These are phyloP conservation scores for Mystacornis crossleyi DNA, from an alignment of 2,113 vertebrate genomes.

Conservation along the genomic window DNA sequence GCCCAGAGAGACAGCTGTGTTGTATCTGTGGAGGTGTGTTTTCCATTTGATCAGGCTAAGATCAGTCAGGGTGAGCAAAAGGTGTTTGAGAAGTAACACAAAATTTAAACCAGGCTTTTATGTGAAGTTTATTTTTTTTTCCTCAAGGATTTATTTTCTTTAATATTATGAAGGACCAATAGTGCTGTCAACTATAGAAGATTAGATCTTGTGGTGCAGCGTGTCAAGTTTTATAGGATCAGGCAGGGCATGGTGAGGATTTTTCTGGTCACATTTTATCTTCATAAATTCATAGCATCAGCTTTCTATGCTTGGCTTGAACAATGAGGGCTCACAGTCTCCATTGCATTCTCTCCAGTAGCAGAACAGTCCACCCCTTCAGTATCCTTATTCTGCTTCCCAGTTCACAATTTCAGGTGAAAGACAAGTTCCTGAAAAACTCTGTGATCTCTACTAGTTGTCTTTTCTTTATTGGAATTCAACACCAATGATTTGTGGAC, in stretches of 20 bases:
- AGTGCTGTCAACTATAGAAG: neutral
- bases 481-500: neutral
- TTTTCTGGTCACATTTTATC: slow-evolving; percentile 1
- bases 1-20: neutral
- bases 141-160: slow-evolving; percentile 33
- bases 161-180: neutral
- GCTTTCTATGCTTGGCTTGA: neutral
- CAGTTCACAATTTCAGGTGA: neutral
- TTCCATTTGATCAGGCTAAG: slow-evolving; percentile 45
- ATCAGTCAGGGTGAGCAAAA: slow-evolving; percentile 34
- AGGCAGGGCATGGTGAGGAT: neutral
- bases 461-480: neutral
- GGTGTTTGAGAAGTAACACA: slow-evolving; percentile 21
- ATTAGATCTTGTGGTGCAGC: neutral
- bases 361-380: neutral
- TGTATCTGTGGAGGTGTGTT: slow-evolving; percentile 37
- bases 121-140: neutral
- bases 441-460: neutral
- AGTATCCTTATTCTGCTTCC: neutral
- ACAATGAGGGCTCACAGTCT: neutral
- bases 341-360: neutral
- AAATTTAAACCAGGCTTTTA: slow-evolving; percentile 44
- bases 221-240: slow-evolving; percentile 7
- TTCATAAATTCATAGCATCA: neutral
- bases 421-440: neutral